Percentiles rank a stretch among this genome's conserved stretches.
Evolutionary conservation across 1,140 invertebrate species (phyloP).

Genomic region (Leptopilina clavipes): DNA sequence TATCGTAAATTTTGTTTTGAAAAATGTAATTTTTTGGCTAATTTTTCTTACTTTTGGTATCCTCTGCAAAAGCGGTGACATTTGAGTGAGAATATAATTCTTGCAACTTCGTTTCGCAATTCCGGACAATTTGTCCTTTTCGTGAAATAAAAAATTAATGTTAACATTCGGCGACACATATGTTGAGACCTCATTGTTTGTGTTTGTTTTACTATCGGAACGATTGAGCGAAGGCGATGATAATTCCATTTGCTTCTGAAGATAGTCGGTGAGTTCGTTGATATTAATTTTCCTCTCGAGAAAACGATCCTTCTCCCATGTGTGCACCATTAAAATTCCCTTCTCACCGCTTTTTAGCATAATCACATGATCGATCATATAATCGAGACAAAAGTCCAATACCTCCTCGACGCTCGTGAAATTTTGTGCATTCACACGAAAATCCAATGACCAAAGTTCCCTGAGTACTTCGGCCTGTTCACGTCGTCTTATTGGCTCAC

Average conservation of each 20-base stretch:
- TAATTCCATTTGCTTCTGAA: constrained; percentile 73
- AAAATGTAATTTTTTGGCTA: too few species aligned
- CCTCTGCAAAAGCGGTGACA: constrained; percentile 75
- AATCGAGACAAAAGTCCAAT: constrained; percentile 79
- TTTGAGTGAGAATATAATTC: constrained; percentile 73
- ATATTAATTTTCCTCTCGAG: constrained; percentile 79
- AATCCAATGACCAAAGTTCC: constrained; percentile 77
- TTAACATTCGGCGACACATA: constrained; percentile 62
- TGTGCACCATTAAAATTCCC: constrained; percentile 77
- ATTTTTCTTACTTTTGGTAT: constrained; percentile 74
- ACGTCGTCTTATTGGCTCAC: constrained; percentile 75
- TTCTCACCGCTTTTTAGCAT: constrained; percentile 81
- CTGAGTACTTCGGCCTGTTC: constrained; percentile 79
- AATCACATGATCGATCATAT: constrained; percentile 80
- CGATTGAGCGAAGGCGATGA: constrained; percentile 58
- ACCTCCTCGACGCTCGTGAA: constrained; percentile 79
- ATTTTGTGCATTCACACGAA: constrained; percentile 76
- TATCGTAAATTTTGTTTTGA: not conserved
- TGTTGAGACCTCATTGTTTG: constrained; percentile 59
- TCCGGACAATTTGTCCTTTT: constrained; percentile 75
- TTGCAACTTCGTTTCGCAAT: constrained; percentile 75
- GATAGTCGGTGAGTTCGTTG: constrained; percentile 77
- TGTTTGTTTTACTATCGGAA: constrained; percentile 66
- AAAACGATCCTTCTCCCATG: constrained; percentile 79
- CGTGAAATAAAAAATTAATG: constrained; percentile 74